Conservation (phyloP, 1,140 invertebrate genomes). For the Procambarus virginalis region DNA sequence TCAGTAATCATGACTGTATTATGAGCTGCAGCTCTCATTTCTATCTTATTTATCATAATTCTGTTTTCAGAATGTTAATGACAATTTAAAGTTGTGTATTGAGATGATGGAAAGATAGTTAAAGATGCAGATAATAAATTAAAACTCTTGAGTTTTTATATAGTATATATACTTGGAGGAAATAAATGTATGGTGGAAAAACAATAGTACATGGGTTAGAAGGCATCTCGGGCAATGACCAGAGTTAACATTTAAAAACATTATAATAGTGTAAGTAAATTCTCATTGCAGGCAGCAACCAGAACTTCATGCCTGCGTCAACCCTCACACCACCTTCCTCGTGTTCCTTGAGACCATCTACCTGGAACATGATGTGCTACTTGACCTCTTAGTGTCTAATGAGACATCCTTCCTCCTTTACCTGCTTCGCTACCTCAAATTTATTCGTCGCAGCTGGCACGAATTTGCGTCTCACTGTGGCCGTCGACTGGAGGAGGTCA, state of each 20-base stretch:
- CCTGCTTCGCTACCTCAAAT: slow-evolving; percentile 88
- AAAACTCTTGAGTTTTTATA: too few species aligned
- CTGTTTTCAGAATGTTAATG: too few species aligned
- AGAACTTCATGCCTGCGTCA: slow-evolving; percentile 80
- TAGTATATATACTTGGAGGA: too few species aligned
- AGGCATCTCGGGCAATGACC: background rate
- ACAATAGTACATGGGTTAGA: background rate
- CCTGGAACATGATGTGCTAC: slow-evolving; percentile 85
- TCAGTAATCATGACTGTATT: too few species aligned
- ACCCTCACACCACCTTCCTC: slow-evolving; percentile 86
- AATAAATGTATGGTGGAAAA: background rate
- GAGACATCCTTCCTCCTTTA: slow-evolving; percentile 93
- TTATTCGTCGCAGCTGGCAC: slow-evolving; percentile 87
- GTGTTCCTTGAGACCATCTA: slow-evolving; percentile 88
- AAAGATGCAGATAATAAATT: too few species aligned
- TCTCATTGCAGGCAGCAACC: slow-evolving; percentile 74
- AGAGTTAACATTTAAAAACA: background rate
- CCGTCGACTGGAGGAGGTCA: slow-evolving; percentile 85
- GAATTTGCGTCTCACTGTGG: slow-evolving; percentile 87
- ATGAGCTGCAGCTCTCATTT: too few species aligned
- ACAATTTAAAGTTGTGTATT: too few species aligned
- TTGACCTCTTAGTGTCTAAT: slow-evolving; percentile 92
- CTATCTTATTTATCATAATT: too few species aligned
- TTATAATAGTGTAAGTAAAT: background rate
- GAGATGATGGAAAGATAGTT: too few species aligned